Percentiles rank a stretch among this genome's conserved stretches.
Conservation (phyloP, 2,888 invertebrate genomes). For the Salticus scenicus region DNA sequence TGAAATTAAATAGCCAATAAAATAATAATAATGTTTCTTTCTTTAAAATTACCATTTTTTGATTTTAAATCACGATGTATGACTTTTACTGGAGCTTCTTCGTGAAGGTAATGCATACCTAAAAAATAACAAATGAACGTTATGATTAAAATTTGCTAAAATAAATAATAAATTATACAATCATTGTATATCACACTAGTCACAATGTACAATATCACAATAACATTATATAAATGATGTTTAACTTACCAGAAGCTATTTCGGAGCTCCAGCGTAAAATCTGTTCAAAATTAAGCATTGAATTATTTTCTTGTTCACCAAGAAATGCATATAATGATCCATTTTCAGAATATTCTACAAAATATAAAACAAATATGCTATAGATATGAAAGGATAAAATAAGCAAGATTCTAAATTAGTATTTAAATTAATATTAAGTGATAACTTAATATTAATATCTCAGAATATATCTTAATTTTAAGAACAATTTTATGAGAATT, state of each 20-base stretch:
- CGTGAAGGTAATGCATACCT: slow-evolving; percentile 77
- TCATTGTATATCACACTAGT: too few relatives aligned
- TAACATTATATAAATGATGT: background rate
- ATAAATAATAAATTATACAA: background rate
- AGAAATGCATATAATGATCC: slow-evolving; percentile 69
- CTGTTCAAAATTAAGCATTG: slow-evolving; percentile 69
- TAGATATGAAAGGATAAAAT: too few relatives aligned
- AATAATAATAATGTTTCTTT: too few relatives aligned
- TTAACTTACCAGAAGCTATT: slow-evolving; percentile 62
- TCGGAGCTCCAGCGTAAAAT: slow-evolving; percentile 68
- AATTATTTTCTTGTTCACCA: slow-evolving; percentile 65
- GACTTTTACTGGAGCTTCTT: slow-evolving; percentile 76
- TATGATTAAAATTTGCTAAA: background rate
- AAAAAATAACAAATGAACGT: slow-evolving; percentile 46
- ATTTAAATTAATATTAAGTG: too few relatives aligned
- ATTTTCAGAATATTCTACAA: slow-evolving; percentile 69
- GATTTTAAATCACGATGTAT: slow-evolving; percentile 77
- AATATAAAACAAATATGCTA: too few relatives aligned
- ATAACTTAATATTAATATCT: too few relatives aligned
- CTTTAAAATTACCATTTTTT: slow-evolving; percentile 74
- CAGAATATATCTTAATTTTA: too few relatives aligned
- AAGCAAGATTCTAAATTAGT: too few relatives aligned
- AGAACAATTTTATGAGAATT: too few relatives aligned
- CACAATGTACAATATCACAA: background rate
- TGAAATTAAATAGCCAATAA: too few relatives aligned